Evolutionary conservation across 1,140 invertebrate genomes (phyloP), one percentile per base, ranked within the genome.

Genomic region (Octopus sinensis): DNA sequence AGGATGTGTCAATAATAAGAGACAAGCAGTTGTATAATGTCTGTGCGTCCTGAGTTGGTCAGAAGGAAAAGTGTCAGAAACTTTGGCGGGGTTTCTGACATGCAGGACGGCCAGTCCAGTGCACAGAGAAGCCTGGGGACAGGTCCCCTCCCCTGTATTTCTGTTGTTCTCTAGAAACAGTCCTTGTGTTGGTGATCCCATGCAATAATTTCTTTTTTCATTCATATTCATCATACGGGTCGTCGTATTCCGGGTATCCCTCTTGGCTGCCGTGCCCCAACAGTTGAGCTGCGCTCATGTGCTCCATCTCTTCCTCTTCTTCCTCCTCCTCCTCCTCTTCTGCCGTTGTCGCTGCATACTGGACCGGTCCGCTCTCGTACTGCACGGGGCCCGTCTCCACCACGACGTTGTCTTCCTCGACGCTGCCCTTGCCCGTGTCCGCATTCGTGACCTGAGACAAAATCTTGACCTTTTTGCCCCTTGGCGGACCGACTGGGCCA

Each of bases 201-300:
- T 78, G 30, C 30, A 78, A 43, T 5, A 81, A 81, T 17, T 81
- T 78, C 17, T 6, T 81, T 7, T 81, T 82, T 54, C 62, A 79
- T 12, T 79, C 79, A 56, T 79, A 53, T 54, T 10, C 53, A 79
- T 79, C 79, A 79, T 54, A 53, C 12, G 52, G 52, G 54, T 79
- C 79, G 6, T 79, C 79, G 23, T 68, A 52, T 6, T 54, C 79
- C 12, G 52, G 30, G 62, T 30, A 82, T n/a, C 51, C 17, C 13
- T 53, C 9, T 56, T 75, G 79, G 43, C 17, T 54, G 4, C 89
- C 86, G 81, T 89, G 89, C 23, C 89, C 91, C 53, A 93, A 87
- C 84, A 93, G 89, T 79, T 92, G 87, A 53, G 91, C 89, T 30
- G 92, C 89, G 54, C 91, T 92, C 83, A 92, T 89, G 84, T 90